A percentile compares a stretch with the other conserved stretches of the same genome.
Evolutionary conservation across 2,113 vertebrate species (phyloP).

Genomic region (Enhydra lutris): DNA sequence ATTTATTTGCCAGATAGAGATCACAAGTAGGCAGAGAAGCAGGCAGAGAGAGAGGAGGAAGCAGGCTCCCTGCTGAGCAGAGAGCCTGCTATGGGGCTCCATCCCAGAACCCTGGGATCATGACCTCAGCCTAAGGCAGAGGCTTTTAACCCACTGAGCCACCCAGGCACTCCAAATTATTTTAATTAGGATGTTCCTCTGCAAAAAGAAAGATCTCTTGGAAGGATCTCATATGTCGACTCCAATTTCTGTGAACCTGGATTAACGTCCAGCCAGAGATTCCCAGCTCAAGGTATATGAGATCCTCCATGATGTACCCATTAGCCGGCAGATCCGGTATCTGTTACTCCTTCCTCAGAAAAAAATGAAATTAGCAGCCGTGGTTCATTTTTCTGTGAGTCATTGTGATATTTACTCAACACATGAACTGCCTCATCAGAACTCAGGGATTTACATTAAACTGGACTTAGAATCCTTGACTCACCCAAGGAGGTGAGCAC

Average conservation of each 20-base stretch:
- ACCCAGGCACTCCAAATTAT: not conserved
- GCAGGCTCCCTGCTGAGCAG: too few species aligned
- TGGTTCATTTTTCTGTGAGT: constrained; percentile 41
- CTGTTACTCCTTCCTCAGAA: not conserved
- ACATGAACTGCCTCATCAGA: not conserved
- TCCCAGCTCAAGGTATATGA: not conserved
- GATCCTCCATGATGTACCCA: not conserved
- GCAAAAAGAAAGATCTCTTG: not conserved
- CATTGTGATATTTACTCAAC: constrained; percentile 12
- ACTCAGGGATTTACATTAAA: not conserved
- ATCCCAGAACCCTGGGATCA: too few species aligned
- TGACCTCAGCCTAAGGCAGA: too few species aligned
- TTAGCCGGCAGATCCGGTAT: not conserved
- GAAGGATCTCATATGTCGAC: not conserved
- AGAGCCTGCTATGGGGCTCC: too few species aligned
- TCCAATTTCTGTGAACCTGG: not conserved
- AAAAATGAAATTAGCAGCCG: constrained; percentile 20
- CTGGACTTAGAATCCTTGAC: not conserved
- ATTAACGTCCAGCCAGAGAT: not conserved
- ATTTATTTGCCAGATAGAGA: too few species aligned
- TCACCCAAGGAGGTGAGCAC: not conserved
- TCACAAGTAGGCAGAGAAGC: too few species aligned
- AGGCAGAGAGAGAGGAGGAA: too few species aligned
- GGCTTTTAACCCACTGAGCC: too few species aligned
- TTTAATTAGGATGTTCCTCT: not conserved